phyloP scores from a whole-genome alignment of 2,113 vertebrate genomes.

The Mesocricetus auratus region DNA sequence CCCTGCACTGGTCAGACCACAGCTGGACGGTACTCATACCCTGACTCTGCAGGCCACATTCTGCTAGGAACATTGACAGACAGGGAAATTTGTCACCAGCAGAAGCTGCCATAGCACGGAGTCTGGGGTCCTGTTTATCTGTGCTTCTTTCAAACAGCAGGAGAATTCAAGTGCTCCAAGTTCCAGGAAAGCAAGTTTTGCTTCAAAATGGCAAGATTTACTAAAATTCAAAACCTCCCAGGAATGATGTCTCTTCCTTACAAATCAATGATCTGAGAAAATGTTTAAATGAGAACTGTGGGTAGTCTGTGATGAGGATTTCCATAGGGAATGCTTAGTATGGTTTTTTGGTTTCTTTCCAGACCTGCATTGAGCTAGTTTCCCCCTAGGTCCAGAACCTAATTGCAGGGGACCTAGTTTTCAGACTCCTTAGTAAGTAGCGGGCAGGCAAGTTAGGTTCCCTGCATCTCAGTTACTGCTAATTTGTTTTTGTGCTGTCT shows the following conservation, averaged over 20 bases:
- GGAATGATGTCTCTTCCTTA: neutral
- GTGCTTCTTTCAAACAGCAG: neutral
- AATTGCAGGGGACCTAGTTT: neutral
- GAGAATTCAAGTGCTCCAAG: neutral
- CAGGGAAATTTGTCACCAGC: neutral
- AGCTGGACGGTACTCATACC: neutral
- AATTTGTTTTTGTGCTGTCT: neutral
- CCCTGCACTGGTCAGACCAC: neutral
- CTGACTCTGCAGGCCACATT: neutral
- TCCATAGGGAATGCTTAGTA: neutral
- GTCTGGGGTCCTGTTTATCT: neutral
- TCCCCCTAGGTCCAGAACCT: neutral
- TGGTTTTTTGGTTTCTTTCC: neutral
- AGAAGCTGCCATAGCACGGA: neutral
- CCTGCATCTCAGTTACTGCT: neutral
- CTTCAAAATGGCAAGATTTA: neutral
- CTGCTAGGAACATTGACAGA: neutral
- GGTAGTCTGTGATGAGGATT: neutral
- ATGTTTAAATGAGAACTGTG: neutral
- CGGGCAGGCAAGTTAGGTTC: neutral
- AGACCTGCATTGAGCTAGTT: neutral
- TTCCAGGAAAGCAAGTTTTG: neutral
- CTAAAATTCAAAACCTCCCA: neutral
- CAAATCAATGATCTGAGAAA: conserved; percentile 31
- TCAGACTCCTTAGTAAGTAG: conserved; percentile 4